Base-by-base conservation (phyloP, 2,797 vertebrate species). In the Petrocephalus schoutedeni region DNA sequence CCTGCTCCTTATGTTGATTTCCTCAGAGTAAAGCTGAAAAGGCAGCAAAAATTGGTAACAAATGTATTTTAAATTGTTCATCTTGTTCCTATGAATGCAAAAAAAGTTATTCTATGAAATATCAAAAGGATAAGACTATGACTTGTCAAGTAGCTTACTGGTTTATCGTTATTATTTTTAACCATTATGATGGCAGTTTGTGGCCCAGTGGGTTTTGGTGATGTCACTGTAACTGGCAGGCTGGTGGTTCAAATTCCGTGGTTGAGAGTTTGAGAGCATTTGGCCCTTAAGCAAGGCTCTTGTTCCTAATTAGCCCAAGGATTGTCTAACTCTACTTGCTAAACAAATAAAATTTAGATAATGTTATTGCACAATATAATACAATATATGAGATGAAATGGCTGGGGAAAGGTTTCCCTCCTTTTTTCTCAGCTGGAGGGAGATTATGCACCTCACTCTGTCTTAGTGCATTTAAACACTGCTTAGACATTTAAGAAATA, bases 31-130 rank as follows among this genome's bases (percentile, higher is more conserved):
- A 90, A 89, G 84, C 88, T 91, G 88, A 91, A 94, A 95, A 95
- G 93, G 94, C 94, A 95, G 95, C 92, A 93, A 92, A 93, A 90
- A 93, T 92, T 93, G 94, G 91, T 89, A 89, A 87, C 32, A 94
- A 58, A 58, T 5, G 19, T 58, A n/a, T 58, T 58, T 58, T 6
- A 1, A n/a, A 7, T n/a, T 59, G n/a, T 59, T 19, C 4, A 21
- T 59, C 58, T 59, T 59, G 58, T 6, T 2, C n/a, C 58, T 59
- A 59, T 59, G 21, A 59, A 59, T 59, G 6, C 58, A 59, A 21
- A 59, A 59, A 21, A 7, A 45, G 16, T n/a, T 7, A 8, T 59
- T 59, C n/a, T 21, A 2, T 59, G n/a, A 59, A 59, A 59, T 59
- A 59, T 59, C 58, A 23, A 61, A 2, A 9, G n/a, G n/a, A 21